A percentile compares a stretch with the other conserved stretches of the same genome.
phyloP scores from a whole-genome alignment of 1,140 invertebrate genomes.

The Anagrus nilaparvatae region DNA sequence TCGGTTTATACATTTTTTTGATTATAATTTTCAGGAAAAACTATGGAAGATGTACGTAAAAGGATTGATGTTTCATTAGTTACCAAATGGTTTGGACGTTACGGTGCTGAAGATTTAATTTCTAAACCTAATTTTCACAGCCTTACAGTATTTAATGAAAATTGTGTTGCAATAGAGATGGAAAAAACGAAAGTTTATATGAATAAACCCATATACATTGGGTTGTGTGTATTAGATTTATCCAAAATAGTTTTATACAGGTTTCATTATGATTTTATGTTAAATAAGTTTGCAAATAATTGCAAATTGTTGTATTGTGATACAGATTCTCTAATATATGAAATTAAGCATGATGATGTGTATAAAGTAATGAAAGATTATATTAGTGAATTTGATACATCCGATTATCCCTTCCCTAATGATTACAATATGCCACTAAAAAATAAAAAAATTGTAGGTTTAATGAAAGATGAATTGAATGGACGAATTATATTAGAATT shows the following conservation, averaged over 20 bases:
- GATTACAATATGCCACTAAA: background rate
- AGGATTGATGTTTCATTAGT: conserved; percentile 26
- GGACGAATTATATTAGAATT: background rate
- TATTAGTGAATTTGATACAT: conserved; percentile 16
- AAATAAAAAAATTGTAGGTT: background rate
- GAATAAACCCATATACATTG: conserved; percentile 21
- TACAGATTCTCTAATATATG: conserved; percentile 25
- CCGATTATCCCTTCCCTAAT: background rate
- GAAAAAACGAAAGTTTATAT: conserved; percentile 11
- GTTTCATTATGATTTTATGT: conserved; percentile 18
- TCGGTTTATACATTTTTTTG: too few species aligned
- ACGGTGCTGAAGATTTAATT: conserved; percentile 16
- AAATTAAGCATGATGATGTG: background rate
- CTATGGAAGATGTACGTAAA: conserved; percentile 33
- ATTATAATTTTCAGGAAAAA: conserved; percentile 17
- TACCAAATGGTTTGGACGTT: conserved; percentile 14
- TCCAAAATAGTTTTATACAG: conserved; percentile 12
- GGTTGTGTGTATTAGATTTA: conserved; percentile 16
- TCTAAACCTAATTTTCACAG: conserved; percentile 25
- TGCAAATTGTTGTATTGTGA: conserved; percentile 26
- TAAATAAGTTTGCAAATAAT: conserved; percentile 11
- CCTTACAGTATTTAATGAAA: conserved; percentile 1
- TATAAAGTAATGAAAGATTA: conserved; percentile 24
- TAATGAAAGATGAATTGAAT: conserved; percentile 3
- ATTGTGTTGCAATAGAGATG: conserved; percentile 15